Conservation (phyloP, 2,888 invertebrate genomes). For the Ectemnius cavifrons region DNA sequence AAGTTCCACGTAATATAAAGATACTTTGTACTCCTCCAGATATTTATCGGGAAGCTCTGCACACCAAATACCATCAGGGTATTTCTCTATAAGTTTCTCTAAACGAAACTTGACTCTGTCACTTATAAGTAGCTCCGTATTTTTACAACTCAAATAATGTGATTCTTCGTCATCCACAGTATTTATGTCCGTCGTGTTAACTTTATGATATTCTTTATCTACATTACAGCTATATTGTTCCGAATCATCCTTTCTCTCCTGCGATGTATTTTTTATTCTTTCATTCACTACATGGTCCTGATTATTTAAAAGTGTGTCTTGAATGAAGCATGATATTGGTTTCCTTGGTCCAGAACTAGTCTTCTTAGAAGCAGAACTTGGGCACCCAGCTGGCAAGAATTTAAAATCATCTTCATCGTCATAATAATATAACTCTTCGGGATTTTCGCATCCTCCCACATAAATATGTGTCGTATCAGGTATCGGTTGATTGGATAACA, state of each 20-base stretch:
- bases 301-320: slow-evolving; percentile 2
- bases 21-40: slow-evolving; percentile 61
- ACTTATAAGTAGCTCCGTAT: slow-evolving; percentile 52
- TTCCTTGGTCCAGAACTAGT: neutral
- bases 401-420: slow-evolving; percentile 3
- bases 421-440: neutral
- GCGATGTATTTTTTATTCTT: neutral
- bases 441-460: slow-evolving; percentile 35
- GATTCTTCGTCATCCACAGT: neutral
- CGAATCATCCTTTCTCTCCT: neutral
- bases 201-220: neutral
- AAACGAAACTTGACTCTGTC: slow-evolving; percentile 62
- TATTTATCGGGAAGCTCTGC: slow-evolving; percentile 68
- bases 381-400: neutral
- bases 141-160: slow-evolving; percentile 13
- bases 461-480: neutral
- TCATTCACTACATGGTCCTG: neutral
- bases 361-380: neutral
- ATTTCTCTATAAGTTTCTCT: slow-evolving; percentile 64
- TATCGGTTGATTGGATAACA: too few species aligned
- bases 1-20: slow-evolving; percentile 65
- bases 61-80: slow-evolving; percentile 73
- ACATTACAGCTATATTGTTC: neutral
- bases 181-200: neutral
- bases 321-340: slow-evolving; percentile 18